Evolutionary conservation across 2,888 invertebrate genomes (phyloP).

Genomic region (Trissoscelio sp.): DNA sequence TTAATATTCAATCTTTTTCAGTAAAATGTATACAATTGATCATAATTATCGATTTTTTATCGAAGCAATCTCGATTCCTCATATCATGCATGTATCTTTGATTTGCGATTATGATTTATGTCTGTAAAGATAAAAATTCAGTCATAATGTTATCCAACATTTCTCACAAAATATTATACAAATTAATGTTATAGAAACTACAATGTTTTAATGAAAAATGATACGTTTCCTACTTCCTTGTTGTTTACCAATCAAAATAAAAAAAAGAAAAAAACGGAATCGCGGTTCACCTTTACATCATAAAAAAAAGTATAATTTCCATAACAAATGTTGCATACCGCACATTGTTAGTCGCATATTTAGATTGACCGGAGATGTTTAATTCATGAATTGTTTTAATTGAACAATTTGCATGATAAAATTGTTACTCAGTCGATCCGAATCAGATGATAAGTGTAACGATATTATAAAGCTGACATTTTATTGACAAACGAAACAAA

Average conservation of each 20-base stretch:
- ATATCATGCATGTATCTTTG: background rate
- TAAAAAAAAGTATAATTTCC: background rate
- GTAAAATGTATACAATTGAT: background rate
- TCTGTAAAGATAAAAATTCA: background rate
- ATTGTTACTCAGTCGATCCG: background rate
- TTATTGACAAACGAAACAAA: constrained; percentile 8
- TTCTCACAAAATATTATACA: too few species aligned
- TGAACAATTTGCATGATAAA: background rate
- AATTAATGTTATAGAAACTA: too few species aligned
- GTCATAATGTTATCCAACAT: too few species aligned
- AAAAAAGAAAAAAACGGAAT: background rate
- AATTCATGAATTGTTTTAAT: background rate
- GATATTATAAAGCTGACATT: constrained; percentile 18
- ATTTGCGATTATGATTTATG: background rate
- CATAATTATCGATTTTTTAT: background rate
- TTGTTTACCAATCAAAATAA: too few species aligned
- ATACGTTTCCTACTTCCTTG: too few species aligned
- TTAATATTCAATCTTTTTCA: background rate
- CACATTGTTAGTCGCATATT: background rate
- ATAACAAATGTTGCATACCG: background rate
- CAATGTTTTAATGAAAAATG: too few species aligned
- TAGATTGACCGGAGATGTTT: background rate
- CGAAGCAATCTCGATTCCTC: background rate
- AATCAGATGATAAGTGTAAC: background rate
- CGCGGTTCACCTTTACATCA: background rate